Conservation (phyloP, 2,113 vertebrate species). For the Diphyllodes magnificus region DNA sequence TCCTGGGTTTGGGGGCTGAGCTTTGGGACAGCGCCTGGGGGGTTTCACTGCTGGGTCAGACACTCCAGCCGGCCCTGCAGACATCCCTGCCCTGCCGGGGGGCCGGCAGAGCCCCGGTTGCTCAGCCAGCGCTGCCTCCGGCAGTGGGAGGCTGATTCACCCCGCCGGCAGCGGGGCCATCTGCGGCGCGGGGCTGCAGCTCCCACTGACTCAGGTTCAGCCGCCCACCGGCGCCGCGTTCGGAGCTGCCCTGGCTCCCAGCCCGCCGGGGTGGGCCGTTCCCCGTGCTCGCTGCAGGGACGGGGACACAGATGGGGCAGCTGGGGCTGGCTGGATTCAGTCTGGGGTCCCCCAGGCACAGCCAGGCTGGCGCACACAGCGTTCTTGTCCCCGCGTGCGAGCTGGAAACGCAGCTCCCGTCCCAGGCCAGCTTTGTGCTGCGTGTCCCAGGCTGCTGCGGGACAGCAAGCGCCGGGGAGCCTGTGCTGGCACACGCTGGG, state of each 20-base stretch:
- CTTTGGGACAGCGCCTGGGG: background rate
- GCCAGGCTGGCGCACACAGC: too few species aligned
- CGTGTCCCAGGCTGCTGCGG: background rate
- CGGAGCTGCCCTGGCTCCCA: background rate
- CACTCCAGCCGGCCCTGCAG: background rate
- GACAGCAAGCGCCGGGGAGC: accelerated
- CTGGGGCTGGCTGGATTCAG: background rate
- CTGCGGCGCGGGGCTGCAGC: background rate
- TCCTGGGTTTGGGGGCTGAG: background rate
- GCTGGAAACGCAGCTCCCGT: background rate
- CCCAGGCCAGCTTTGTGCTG: background rate
- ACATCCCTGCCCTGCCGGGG: background rate
- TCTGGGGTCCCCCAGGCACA: background rate
- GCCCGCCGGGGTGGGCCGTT: background rate
- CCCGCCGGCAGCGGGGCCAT: background rate
- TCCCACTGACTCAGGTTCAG: background rate
- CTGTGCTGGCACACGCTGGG: background rate
- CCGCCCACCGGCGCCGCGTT: accelerated
- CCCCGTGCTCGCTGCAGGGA: accelerated
- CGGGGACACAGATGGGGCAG: background rate
- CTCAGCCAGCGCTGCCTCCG: background rate
- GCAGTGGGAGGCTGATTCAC: background rate
- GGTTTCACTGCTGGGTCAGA: background rate
- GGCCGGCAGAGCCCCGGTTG: accelerated
- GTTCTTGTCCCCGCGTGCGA: accelerated